Evolutionary conservation across 2,888 invertebrate species (phyloP).

Genomic region (Phortica magna): DNA sequence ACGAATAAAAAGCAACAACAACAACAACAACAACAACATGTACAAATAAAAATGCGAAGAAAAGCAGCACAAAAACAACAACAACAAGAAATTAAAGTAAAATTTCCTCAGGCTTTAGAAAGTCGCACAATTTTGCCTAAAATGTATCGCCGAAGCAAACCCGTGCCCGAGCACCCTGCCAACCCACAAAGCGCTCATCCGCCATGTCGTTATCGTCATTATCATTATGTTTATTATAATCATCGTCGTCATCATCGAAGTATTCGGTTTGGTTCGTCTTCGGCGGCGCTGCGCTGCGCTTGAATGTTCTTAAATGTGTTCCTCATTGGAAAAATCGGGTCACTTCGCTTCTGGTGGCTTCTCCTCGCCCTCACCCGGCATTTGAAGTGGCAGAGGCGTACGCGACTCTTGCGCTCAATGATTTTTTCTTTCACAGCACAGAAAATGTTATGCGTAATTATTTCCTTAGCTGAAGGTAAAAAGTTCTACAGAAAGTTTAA

Average conservation of each 20-base stretch:
- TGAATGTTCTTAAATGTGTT: too few species aligned
- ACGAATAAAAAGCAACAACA: neutral
- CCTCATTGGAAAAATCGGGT: neutral
- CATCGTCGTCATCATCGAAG: slow-evolving; percentile 10
- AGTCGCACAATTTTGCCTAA: neutral
- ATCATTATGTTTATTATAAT: neutral
- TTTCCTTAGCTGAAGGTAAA: neutral
- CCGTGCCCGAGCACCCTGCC: too few species aligned
- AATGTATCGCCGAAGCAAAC: too few species aligned
- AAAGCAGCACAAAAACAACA: neutral
- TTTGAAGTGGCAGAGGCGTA: neutral
- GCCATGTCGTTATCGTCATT: too few species aligned
- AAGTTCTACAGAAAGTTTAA: too few species aligned
- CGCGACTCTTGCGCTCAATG: neutral
- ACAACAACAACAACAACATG: neutral
- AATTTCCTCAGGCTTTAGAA: neutral
- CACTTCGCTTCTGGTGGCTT: neutral
- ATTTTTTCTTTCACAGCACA: neutral
- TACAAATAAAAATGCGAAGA: too few species aligned
- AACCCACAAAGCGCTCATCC: too few species aligned
- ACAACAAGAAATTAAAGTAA: neutral
- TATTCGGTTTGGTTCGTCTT: slow-evolving; percentile 9
- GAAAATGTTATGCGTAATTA: neutral
- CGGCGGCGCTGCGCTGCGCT: too few species aligned
- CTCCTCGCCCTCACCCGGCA: neutral